Conservation (phyloP, 2,888 invertebrate species). For the Lacanobia wlatinum region DNA sequence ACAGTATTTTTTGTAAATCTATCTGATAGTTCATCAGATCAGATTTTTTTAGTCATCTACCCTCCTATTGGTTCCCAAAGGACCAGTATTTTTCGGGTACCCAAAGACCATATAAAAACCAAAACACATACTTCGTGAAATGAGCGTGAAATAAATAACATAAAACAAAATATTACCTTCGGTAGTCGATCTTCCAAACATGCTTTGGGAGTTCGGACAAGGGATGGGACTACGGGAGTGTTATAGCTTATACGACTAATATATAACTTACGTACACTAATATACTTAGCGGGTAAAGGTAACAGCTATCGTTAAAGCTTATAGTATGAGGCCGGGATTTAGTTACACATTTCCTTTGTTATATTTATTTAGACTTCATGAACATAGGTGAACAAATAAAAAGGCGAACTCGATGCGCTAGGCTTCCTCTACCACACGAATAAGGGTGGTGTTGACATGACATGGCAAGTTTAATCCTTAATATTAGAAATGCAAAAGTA, state of each 20-base stretch:
- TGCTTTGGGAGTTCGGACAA: conserved; percentile 81
- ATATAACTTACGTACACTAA: conserved; percentile 67
- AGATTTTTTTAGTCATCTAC: too few species aligned
- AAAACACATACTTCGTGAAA: conserved; percentile 54
- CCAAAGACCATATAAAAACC: conserved; percentile 38
- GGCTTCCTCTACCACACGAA: too few species aligned
- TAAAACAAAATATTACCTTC: conserved; percentile 84
- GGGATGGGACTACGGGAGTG: conserved; percentile 74
- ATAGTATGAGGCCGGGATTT: conserved; percentile 49
- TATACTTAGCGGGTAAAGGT: conserved; percentile 72
- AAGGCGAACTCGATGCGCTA: too few species aligned
- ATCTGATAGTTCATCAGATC: too few species aligned
- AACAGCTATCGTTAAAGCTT: conserved; percentile 79
- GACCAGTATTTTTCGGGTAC: neutral
- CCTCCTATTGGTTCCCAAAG: neutral
- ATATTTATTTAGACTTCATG: too few species aligned
- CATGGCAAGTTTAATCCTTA: too few species aligned
- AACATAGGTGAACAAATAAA: too few species aligned
- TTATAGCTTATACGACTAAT: conserved; percentile 65
- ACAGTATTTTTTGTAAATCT: too few species aligned
- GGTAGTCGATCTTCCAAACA: conserved; percentile 86
- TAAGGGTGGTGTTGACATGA: too few species aligned
- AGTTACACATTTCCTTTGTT: conserved; percentile 28
- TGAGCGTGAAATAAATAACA: conserved; percentile 70
- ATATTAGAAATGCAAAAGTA: too few species aligned